A percentile compares a stretch with the other conserved stretches of the same genome.
Evolutionary conservation across 2,113 vertebrate genomes (phyloP).

Genomic region (Petrocephalus zakoni): DNA sequence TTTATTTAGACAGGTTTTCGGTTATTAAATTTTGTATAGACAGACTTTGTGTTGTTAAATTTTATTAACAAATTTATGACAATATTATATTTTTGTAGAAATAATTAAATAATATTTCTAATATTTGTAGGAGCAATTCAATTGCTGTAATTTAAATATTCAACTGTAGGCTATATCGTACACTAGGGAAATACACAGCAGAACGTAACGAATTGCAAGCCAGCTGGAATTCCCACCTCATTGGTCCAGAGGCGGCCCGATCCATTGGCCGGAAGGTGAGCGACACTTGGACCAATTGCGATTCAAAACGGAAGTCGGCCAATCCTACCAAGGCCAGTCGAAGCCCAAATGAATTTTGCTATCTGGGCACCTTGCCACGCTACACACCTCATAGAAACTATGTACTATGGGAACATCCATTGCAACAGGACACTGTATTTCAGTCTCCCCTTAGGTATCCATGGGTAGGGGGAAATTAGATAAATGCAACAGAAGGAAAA

Average conservation of each 20-base stretch:
- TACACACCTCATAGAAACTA: neutral
- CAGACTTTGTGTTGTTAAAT: neutral
- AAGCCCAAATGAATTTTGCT: neutral
- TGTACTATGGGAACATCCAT: neutral
- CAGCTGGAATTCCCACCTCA: neutral
- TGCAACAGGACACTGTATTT: neutral
- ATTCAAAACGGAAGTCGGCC: neutral
- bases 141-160: neutral
- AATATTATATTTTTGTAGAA: neutral
- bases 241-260: neutral
- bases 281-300: neutral
- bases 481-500: neutral
- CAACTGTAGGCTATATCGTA: neutral
- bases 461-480: neutral
- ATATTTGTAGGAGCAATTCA: neutral
- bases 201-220: neutral
- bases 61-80: neutral
- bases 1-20: neutral
- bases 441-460: neutral
- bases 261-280: neutral
- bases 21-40: neutral
- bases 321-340: neutral
- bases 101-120: neutral
- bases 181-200: neutral
- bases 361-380: neutral